Evolutionary conservation across 2,888 invertebrate species (phyloP), one percentile per base, ranked within the genome.

Genomic region (Euclidia mi): DNA sequence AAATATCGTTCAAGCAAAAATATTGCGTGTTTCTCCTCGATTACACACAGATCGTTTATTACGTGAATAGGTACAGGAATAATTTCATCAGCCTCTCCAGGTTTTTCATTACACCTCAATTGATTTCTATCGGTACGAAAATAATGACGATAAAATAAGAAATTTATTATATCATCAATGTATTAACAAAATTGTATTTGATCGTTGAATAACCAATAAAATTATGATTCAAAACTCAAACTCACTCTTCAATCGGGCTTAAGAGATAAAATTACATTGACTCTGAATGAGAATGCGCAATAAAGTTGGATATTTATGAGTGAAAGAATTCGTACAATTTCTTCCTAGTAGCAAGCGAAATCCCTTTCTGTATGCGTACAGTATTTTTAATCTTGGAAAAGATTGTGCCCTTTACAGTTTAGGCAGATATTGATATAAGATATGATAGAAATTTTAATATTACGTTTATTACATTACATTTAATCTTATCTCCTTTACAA

Each of bases 271-370:
- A 45, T 61, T 41, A 37, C 51, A 10, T 15, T 40, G 12, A 43
- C 46, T 25, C 32, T 11, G 49, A 42, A 46, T 60, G 42, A 14
- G 28, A 56, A 65, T 56, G 37, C 20, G 37, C 37, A 48, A 46
- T 67, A 60, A 60, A 60, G 52, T 50, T 48, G 44, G 47, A 44
- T 56, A 41, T 56, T 60, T 37, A 64, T 28, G 65, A 59, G 15
- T 17, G 14, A 34, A 58, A 35, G 46, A 46, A 52, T 46, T 41
- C 35, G 25, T 42, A 10, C 1, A 28, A 25, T 35, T 29, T 15
- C 20, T 14, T 11, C 25, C 31, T 3, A n/a, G 2, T 2, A 2
- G 4, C 11, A 35, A n/a, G n/a, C n/a, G n/a, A n/a, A n/a, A n/a
- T n/a, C n/a, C n/a, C n/a, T n/a, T n/a, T n/a, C n/a, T n/a, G n/a